Evolutionary conservation across 2,113 vertebrate genomes (phyloP).

Genomic region (Australoheros scitulus): DNA sequence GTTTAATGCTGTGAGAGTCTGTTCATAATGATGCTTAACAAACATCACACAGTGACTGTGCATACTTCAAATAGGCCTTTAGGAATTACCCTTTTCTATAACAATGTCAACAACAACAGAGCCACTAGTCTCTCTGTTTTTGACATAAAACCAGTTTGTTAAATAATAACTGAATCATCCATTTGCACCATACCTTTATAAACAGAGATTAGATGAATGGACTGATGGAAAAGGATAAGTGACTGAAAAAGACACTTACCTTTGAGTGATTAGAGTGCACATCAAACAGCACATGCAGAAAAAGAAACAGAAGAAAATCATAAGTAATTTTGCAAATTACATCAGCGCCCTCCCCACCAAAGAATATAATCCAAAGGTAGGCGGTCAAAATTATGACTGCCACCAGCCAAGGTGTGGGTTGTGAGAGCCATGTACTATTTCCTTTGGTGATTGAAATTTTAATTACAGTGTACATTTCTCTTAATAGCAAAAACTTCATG

Average conservation of each 20-base stretch:
- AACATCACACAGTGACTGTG: neutral
- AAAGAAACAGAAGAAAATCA: conserved; percentile 17
- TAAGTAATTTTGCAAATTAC: neutral
- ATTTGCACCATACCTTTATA: neutral
- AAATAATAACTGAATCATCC: neutral
- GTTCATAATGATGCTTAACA: neutral
- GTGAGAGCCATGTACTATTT: neutral
- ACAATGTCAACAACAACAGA: conserved; percentile 1
- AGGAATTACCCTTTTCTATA: neutral
- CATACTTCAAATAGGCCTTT: neutral
- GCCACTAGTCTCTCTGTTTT: neutral
- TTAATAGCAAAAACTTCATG: conserved; percentile 11
- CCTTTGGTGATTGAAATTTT: neutral
- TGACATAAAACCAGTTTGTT: neutral
- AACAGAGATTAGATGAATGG: neutral
- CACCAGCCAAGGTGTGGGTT: conserved; percentile 1
- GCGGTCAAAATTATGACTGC: neutral
- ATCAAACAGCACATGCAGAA: conserved; percentile 20
- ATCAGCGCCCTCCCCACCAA: neutral
- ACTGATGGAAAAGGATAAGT: neutral
- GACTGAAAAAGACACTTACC: conserved; percentile 55
- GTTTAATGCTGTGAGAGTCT: conserved; percentile 11
- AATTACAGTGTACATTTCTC: conserved; percentile 11
- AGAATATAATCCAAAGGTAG: neutral
- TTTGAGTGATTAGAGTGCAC: conserved; percentile 31